phyloP scores from a whole-genome alignment of 2,888 invertebrate genomes.

The Agrochola lychnidis region DNA sequence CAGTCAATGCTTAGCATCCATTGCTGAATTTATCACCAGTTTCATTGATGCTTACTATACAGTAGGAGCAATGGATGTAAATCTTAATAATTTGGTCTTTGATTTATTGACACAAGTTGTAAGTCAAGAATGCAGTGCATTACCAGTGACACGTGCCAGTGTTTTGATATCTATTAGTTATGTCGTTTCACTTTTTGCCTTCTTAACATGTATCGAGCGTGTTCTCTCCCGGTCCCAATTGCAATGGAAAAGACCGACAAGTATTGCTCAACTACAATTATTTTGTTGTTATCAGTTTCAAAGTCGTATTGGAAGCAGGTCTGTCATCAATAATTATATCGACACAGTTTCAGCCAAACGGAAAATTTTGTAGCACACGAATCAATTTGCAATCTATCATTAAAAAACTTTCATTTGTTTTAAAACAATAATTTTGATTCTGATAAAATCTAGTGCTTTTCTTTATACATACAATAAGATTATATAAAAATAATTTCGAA shows the following conservation, averaged over 20 bases:
- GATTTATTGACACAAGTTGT: not conserved
- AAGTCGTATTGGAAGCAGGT: constrained; percentile 32
- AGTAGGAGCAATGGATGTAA: not conserved
- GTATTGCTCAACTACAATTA: constrained; percentile 23
- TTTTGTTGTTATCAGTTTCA: constrained; percentile 33
- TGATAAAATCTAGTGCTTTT: too few relatives aligned
- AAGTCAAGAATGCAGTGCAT: constrained; percentile 13
- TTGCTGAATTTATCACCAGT: not conserved
- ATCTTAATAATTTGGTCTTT: not conserved
- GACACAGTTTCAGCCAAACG: constrained; percentile 34
- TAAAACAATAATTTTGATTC: too few relatives aligned
- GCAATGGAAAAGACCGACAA: constrained; percentile 21
- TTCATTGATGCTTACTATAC: accelerated
- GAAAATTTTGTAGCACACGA: constrained; percentile 29
- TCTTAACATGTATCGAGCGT: not conserved
- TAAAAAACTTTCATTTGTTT: too few relatives aligned
- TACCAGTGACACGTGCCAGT: constrained; percentile 7
- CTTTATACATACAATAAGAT: too few relatives aligned
- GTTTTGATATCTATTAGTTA: constrained; percentile 1
- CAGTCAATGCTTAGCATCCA: not conserved
- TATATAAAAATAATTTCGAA: too few relatives aligned
- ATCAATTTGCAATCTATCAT: constrained; percentile 1
- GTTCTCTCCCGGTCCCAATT: not conserved
- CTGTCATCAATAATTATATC: constrained; percentile 32
- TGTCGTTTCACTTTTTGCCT: not conserved